Conservation (phyloP, 1,140 invertebrate species). For the Solen grandis region DNA sequence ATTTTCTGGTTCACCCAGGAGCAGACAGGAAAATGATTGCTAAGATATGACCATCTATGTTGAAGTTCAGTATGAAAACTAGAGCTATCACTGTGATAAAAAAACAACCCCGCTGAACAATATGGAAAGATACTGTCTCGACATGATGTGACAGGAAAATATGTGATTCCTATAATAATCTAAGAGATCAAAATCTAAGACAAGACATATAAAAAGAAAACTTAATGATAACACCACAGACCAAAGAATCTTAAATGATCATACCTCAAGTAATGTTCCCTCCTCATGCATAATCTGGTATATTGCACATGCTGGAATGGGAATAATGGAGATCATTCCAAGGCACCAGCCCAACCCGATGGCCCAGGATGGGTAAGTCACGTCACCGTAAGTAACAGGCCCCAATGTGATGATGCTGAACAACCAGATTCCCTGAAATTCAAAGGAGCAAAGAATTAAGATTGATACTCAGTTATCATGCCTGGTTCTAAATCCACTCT, state of each 20-base stretch:
- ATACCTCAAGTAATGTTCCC: constrained; percentile 70
- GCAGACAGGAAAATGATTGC: too few species aligned
- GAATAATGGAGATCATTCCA: constrained; percentile 68
- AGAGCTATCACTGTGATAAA: too few species aligned
- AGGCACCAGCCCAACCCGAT: constrained; percentile 74
- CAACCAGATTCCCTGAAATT: constrained; percentile 73
- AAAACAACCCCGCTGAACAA: background rate
- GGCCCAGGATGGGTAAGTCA: constrained; percentile 74
- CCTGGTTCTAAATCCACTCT: background rate
- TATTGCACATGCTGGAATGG: constrained; percentile 71
- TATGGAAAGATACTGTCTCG: background rate
- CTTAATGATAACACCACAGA: background rate
- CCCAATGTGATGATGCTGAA: constrained; percentile 71
- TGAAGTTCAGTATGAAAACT: too few species aligned
- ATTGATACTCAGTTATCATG: too few species aligned
- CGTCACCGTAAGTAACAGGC: constrained; percentile 73
- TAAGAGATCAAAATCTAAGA: background rate
- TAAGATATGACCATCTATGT: too few species aligned
- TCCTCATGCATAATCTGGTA: constrained; percentile 57
- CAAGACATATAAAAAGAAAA: background rate
- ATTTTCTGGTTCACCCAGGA: too few species aligned
- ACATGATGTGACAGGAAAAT: background rate
- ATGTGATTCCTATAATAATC: background rate
- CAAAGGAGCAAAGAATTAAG: constrained; percentile 1
- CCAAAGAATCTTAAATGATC: background rate